A percentile compares a stretch with the other conserved stretches of the same genome.
Conservation (phyloP, 2,888 invertebrate species). For the Nowickia ferox region DNA sequence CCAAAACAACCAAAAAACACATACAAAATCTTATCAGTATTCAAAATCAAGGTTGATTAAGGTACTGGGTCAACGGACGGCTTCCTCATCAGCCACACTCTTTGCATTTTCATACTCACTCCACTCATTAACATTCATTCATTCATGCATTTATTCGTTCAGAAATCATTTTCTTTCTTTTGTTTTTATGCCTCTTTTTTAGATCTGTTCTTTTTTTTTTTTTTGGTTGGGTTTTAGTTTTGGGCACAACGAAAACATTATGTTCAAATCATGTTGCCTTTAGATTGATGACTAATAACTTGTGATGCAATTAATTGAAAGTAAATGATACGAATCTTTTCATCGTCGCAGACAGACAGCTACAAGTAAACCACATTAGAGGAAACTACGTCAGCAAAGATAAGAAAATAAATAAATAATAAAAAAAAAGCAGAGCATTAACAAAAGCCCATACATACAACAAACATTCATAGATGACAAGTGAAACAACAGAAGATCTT, state of each 20-base stretch:
- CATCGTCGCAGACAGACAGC: constrained; percentile 77
- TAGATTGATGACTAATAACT: constrained; percentile 83
- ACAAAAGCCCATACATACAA: neutral
- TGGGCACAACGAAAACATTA: constrained; percentile 50
- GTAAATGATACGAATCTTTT: constrained; percentile 81
- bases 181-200: neutral
- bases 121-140: constrained; percentile 26
- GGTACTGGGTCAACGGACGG: constrained; percentile 74
- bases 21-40: constrained; percentile 67
- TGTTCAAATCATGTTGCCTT: constrained; percentile 77
- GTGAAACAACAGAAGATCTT: constrained; percentile 28
- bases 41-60: constrained; percentile 73
- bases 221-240: constrained; percentile 13
- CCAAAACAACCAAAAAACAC: constrained; percentile 12
- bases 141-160: constrained; percentile 44
- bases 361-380: constrained; percentile 83
- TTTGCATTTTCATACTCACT: neutral
- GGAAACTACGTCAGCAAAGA: constrained; percentile 70
- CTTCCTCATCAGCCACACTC: constrained; percentile 67
- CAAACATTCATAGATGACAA: neutral
- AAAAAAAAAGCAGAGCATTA: constrained; percentile 51
- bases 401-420: constrained; percentile 61
- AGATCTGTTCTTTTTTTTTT: constrained; percentile 1
- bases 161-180: constrained; percentile 35
- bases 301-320: constrained; percentile 81